Evolutionary conservation across 1,140 invertebrate species (phyloP).

Genomic region (Metopolophium dirhodum): DNA sequence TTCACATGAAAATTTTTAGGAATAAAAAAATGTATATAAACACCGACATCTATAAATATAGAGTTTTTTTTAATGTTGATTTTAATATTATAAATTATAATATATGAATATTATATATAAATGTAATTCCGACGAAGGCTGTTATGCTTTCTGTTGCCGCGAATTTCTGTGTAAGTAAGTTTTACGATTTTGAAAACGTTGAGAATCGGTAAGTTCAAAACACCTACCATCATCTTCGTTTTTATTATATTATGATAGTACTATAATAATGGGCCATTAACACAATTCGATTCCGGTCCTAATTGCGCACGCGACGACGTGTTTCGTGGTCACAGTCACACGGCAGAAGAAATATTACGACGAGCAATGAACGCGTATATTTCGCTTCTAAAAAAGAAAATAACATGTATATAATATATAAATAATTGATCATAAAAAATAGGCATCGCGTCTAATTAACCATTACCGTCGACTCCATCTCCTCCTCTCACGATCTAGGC

Average conservation of each 20-base stretch:
- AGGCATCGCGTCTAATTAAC: not conserved
- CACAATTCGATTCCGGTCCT: slow-evolving; percentile 10
- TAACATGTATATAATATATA: not conserved
- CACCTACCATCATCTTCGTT: not conserved
- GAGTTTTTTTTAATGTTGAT: not conserved
- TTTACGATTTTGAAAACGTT: not conserved
- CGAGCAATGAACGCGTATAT: not conserved
- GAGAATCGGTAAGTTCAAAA: not conserved
- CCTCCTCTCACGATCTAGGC: not conserved
- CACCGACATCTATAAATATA: not conserved
- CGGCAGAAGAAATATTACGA: not conserved
- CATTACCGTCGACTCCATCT: not conserved
- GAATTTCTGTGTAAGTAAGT: not conserved
- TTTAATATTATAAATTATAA: not conserved
- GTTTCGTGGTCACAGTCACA: not conserved
- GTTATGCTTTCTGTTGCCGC: not conserved
- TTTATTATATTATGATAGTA: not conserved
- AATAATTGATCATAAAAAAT: slow-evolving; percentile 22
- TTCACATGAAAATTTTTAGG: not conserved
- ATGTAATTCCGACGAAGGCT: not conserved
- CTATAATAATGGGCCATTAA: not conserved
- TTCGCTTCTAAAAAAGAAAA: not conserved
- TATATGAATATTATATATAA: not conserved
- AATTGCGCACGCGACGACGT: not conserved
- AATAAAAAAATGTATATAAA: not conserved